These are phyloP conservation scores for Cydia pomonella DNA, from an alignment of 1,140 invertebrate species.

Conservation along the genomic window DNA sequence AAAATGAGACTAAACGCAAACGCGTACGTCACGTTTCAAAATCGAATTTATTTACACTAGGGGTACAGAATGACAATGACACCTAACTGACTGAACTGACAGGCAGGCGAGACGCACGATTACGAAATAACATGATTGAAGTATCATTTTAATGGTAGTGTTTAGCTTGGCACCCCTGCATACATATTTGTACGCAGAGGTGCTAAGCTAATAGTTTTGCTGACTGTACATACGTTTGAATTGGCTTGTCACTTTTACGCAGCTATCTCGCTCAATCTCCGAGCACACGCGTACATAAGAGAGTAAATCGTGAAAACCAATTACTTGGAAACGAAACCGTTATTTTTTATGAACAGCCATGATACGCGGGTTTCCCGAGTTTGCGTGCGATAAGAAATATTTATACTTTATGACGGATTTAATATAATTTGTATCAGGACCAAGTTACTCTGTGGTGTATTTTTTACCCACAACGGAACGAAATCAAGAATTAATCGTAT, in stretches of 20 bases:
- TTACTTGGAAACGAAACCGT: constrained; percentile 33
- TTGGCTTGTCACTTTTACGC: background rate
- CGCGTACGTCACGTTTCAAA: too few species aligned
- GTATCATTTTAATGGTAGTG: too few species aligned
- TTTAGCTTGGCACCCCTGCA: too few species aligned
- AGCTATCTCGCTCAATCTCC: constrained; percentile 2
- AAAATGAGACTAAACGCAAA: too few species aligned
- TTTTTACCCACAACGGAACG: background rate
- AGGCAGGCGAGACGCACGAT: too few species aligned
- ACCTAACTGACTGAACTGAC: too few species aligned
- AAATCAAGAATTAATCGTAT: background rate
- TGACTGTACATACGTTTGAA: too few species aligned
- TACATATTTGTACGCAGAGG: too few species aligned
- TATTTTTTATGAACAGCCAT: constrained; percentile 25
- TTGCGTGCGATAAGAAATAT: constrained; percentile 11
- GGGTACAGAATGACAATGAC: too few species aligned
- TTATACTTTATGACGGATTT: constrained; percentile 5
- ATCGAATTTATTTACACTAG: too few species aligned
- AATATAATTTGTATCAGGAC: background rate
- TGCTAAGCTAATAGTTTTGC: too few species aligned
- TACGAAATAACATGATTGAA: too few species aligned
- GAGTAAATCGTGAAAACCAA: constrained; percentile 27
- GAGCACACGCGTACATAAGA: background rate
- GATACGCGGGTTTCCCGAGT: constrained; percentile 8
- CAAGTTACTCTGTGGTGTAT: background rate